phyloP scores from a whole-genome alignment of 2,797 vertebrate species.

The Tympanoctomys barrerae region DNA sequence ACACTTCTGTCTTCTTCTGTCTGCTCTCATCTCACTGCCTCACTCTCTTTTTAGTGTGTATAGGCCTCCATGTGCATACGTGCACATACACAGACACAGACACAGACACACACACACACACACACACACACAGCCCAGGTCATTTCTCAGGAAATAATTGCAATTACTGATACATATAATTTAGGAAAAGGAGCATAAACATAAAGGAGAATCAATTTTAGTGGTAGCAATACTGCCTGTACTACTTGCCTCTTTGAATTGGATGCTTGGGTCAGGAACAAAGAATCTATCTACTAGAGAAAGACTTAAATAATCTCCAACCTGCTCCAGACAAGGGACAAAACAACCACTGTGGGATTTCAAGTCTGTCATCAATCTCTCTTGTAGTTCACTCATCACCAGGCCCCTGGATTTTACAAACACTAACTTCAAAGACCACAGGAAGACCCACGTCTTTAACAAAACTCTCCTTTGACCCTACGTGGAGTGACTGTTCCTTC shows the following conservation, averaged over 20 bases:
- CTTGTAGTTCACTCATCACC: conserved; percentile 71
- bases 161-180: background rate
- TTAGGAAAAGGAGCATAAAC: background rate
- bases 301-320: conserved; percentile 47
- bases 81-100: too few relatives aligned
- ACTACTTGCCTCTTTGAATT: conserved; percentile 8
- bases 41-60: background rate
- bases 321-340: conserved; percentile 57
- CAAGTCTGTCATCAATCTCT: conserved; percentile 63
- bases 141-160: conserved; percentile 23
- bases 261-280: conserved; percentile 59
- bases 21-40: background rate
- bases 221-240: background rate
- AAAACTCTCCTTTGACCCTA: conserved; percentile 77
- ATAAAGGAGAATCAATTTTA: background rate
- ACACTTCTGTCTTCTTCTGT: background rate
- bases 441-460: conserved; percentile 72
- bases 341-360: conserved; percentile 71
- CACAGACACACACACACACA: background rate
- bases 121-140: background rate
- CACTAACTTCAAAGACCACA: conserved; percentile 74
- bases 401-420: conserved; percentile 62
- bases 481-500: conserved; percentile 11
- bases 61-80: background rate
- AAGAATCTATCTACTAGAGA: conserved; percentile 52